Base-by-base conservation (phyloP, 2,797 vertebrate species). In the Epinephelus malabaricus region DNA sequence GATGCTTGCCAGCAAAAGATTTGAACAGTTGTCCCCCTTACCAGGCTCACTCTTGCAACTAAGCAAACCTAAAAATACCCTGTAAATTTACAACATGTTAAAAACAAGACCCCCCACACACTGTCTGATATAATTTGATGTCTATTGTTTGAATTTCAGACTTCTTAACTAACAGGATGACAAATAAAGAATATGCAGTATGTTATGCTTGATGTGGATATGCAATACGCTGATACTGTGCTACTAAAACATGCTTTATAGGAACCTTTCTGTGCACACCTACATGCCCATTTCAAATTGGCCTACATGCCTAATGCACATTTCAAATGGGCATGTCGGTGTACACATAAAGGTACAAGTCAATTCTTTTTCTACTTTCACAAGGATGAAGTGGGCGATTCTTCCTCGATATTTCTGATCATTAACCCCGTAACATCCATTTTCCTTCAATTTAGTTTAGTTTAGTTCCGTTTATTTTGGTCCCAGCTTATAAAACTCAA, bases 1-100 rank as follows among this genome's bases (percentile, higher is more conserved):
- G 27, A 27, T 21, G 43, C 21, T 63, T 68, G 30, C 30, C 47
- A 53, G 47, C 25, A 47, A 51, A 74, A 40, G 6, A 61, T 53
- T 64, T 15, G 40, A 55, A 55, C 56, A 56, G 66, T 46, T 14
- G 21, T 62, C 7, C 43, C 17, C 38, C 14, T 8, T 34, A 34
- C 3, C 12, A 50, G 18, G 11, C 17, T 5, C 34, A 3, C 12
- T 38, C 30, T 62, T 3, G 38, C 38, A 2, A 17, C 13, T 5
- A 73, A 46, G 14, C 8, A 27, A 4, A 27, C 11, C 43, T 13
- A 10, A 54, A 65, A 47, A 18, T 30, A 30, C 27, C 27, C 2
- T 8, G 5, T 30, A 13, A 40, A 55, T 9, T 23, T 46, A 1
- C 53, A 34, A 7, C 34, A 10, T 13, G 11, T n/a, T 47, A 14